Evolutionary conservation across 2,888 invertebrate genomes (phyloP), one percentile per base, ranked within the genome.

Genomic region (Lissocephala sabroskyi): DNA sequence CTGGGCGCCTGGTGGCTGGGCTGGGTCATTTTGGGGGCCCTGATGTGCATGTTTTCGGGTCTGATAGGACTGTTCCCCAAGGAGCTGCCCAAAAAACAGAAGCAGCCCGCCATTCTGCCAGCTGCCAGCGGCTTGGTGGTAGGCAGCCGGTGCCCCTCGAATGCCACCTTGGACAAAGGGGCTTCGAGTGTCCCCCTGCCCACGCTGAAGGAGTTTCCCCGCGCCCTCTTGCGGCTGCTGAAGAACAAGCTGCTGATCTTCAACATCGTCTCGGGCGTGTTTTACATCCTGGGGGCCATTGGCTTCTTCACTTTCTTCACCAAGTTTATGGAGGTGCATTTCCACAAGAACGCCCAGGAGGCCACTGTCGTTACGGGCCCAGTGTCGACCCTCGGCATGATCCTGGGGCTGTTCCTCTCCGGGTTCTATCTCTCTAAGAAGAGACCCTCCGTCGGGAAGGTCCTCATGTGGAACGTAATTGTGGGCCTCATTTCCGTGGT

Each of bases 1-100:
- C 79, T 92, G 29, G 93, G 92, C 1, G 92, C 93, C 13, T 93
- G 92, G 92, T 93, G 92, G 92, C 67, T 92, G 28, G 92, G 91
- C 0, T 92, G 91, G 89, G 82, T 91, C 2, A 84, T 91, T 5
- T 75, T 91, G 9, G 89, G 88, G 2, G 79, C 85, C 1, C 66
- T 89, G 0, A 84, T 90, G 13, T 85, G 89, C 23, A 29, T 89
- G 1, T 86, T 88, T 17, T 87, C 89, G 0, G 84, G 81, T 9
- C 76, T 90, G 0, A 79, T 92, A 41, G 88, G 88, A 0, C 83
- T 91, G 40, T 91, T 91, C 56, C 92, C 92, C 0, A 89, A 89
- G 65, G 89, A 89, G 16, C 81, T 92, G 45, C 0, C 49, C 29
- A 2, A 62, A 71, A 13, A 71, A 73, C 36, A 79, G 77, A 18